Percentiles rank a stretch among this genome's conserved stretches.
phyloP scores from a whole-genome alignment of 1,140 invertebrate species.

The Dendroctonus ponderosae region DNA sequence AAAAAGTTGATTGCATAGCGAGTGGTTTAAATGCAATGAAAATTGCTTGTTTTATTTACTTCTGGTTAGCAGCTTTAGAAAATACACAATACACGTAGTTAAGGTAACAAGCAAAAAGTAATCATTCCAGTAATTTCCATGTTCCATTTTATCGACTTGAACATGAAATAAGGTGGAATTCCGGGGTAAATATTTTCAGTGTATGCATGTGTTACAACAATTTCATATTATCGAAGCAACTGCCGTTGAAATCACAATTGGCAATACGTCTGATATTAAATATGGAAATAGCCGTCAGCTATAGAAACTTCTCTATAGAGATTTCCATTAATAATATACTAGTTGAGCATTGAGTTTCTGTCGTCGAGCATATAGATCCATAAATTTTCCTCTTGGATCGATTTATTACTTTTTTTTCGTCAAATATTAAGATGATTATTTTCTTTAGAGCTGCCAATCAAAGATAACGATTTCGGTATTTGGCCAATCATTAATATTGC shows the following conservation, averaged over 20 bases:
- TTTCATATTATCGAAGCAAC: slow-evolving; percentile 17
- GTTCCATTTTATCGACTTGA: slow-evolving; percentile 25
- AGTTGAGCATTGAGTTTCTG: not conserved
- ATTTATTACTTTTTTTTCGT: too few species aligned
- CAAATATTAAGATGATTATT: too few species aligned
- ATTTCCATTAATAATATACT: slow-evolving; percentile 16
- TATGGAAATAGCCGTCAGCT: slow-evolving; percentile 16
- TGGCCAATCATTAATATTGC: too few species aligned
- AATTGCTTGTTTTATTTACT: slow-evolving; percentile 21
- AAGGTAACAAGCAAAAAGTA: slow-evolving; percentile 29
- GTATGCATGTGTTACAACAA: slow-evolving; percentile 21
- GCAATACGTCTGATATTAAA: slow-evolving; percentile 18
- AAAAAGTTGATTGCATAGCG: slow-evolving; percentile 22
- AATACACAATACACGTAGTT: slow-evolving; percentile 22
- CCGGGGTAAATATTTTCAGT: slow-evolving; percentile 18
- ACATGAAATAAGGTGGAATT: slow-evolving; percentile 23
- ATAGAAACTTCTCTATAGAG: slow-evolving; percentile 6
- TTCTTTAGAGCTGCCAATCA: too few species aligned
- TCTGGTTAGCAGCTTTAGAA: slow-evolving; percentile 8
- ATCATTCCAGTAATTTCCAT: slow-evolving; percentile 28
- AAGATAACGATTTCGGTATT: too few species aligned
- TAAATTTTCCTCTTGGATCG: not conserved
- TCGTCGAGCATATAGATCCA: not conserved
- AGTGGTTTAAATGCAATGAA: slow-evolving; percentile 17
- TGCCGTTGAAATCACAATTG: slow-evolving; percentile 21